Evolutionary conservation across 2,888 invertebrate species (phyloP).

Genomic region (Dolichopus griseipennis): DNA sequence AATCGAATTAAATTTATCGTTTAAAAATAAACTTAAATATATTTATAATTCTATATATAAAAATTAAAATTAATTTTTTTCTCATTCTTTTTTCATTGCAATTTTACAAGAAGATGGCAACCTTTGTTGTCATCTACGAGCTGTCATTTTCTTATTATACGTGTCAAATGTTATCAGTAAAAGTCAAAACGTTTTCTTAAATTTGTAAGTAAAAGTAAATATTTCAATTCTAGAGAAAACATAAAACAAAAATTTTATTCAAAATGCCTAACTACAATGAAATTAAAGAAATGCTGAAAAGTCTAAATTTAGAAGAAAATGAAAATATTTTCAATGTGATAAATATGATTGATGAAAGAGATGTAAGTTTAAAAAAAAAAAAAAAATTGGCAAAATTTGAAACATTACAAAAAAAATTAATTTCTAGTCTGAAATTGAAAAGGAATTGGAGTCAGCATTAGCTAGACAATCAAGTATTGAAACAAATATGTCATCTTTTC

Average conservation of each 20-base stretch:
- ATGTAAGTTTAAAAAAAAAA: constrained; percentile 24
- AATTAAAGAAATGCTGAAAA: not conserved
- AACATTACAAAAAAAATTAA: constrained; percentile 10
- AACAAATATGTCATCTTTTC: constrained; percentile 69
- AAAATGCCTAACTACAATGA: not conserved
- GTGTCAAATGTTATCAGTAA: too few relatives aligned
- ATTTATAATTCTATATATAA: too few relatives aligned
- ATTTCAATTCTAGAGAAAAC: not conserved
- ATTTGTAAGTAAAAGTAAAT: too few relatives aligned
- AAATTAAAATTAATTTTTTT: too few relatives aligned
- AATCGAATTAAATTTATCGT: too few relatives aligned
- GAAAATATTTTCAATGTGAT: constrained; percentile 45
- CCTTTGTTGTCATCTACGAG: too few relatives aligned
- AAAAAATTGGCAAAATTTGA: constrained; percentile 6
- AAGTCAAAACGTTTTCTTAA: too few relatives aligned
- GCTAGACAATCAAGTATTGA: constrained; percentile 68
- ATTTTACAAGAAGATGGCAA: too few relatives aligned
- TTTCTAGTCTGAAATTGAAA: constrained; percentile 56
- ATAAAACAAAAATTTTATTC: not conserved
- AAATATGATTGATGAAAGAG: constrained; percentile 29
- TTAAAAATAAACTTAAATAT: too few relatives aligned
- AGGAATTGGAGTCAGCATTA: constrained; percentile 61
- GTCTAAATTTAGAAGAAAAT: constrained; percentile 39
- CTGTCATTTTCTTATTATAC: not conserved
- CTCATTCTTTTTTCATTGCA: too few relatives aligned